phyloP scores from a whole-genome alignment of 1,140 invertebrate genomes.

The Aphelenchoides besseyi region DNA sequence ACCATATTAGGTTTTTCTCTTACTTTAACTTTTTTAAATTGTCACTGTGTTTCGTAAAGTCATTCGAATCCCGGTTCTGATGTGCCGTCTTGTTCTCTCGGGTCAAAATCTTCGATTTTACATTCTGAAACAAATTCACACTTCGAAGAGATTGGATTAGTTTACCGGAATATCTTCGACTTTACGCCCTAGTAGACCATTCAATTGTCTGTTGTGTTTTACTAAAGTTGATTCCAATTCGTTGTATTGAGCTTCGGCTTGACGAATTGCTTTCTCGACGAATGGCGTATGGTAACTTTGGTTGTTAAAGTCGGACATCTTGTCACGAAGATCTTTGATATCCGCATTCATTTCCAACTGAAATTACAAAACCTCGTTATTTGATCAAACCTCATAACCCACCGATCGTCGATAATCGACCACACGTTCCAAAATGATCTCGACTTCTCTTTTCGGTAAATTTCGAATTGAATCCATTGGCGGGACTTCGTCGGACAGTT shows the following conservation, averaged over 20 bases:
- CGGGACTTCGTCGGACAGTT: not conserved
- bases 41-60: not conserved
- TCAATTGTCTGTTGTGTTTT: not conserved
- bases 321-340: not conserved
- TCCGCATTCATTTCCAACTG: conserved; percentile 1
- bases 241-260: not conserved
- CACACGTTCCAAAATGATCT: not conserved
- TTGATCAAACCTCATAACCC: too few species aligned
- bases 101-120: not conserved
- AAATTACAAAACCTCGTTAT: not conserved
- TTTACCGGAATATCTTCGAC: not conserved
- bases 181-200: not conserved
- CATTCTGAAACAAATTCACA: not conserved
- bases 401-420: not conserved
- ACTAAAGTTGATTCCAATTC: not conserved
- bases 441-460: not conserved
- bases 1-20: not conserved
- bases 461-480: not conserved
- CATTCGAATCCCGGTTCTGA: conserved; percentile 6
- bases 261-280: not conserved
- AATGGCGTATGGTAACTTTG: not conserved
- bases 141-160: not conserved
- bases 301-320: not conserved
- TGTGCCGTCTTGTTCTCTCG: not conserved
- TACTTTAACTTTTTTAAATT: not conserved